Base-by-base conservation (phyloP, 2,797 vertebrate genomes). In the Gastrophryne carolinensis region DNA sequence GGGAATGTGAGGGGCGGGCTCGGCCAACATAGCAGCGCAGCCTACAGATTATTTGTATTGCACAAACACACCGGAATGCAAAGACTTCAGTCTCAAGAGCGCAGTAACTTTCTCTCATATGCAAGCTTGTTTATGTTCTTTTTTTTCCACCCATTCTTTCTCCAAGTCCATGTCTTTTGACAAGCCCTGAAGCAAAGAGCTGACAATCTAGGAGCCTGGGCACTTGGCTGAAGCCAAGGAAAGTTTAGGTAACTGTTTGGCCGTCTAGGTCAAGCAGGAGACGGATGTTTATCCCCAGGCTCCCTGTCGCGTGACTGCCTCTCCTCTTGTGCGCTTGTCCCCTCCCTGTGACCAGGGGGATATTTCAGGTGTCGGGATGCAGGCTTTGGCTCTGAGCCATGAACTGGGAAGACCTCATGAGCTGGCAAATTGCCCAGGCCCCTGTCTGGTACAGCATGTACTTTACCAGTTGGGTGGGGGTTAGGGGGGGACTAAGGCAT, bases 381-480 rank as follows among this genome's bases (percentile, higher is more conserved):
- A 78, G 78, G 80, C 75, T 8, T 77, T 77, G 74, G 74, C 74
- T n/a, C 24, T 15, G 68, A 71, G 63, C 41, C 72, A 58, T 80
- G 35, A 72, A 35, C 68, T 77, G 75, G 15, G 49, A 75, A 62
- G 64, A 70, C 66, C 65, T 79, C 58, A 61, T 39, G 50, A 56
- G 66, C 64, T 80, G 79, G 81, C 81, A 67, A 49, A 29, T 61
- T 41, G 70, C 78, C 78, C 72, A 67, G 72, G 49, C 73, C 65
- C 66, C 75, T 78, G 65, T 80, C 81, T 82, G 78, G 81, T 73
- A 80, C 81, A 82, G 75, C 66, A 73, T 68, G 81, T 79, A 70
- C 79, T 76, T 69, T 60, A 77, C 50, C 63, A 50, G 37, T 67
- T 56, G 75, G 50, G 17, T 63, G 79, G 80, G 57, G 67, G n/a